Conservation (phyloP, 1,140 invertebrate species). For the Heliconius eleuchia region DNA sequence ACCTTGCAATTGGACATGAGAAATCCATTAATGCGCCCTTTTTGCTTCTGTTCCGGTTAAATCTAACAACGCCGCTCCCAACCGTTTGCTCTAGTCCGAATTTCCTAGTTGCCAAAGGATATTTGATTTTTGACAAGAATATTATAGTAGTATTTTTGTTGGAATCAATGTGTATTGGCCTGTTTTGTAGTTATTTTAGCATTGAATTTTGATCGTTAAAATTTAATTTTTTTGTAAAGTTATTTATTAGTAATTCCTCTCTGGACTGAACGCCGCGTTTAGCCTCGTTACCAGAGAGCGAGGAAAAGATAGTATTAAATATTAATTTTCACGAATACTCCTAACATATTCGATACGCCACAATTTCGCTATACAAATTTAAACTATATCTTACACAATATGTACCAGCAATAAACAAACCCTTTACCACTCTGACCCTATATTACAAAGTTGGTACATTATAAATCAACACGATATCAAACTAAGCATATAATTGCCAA, state of each 20-base stretch:
- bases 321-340: too few species aligned
- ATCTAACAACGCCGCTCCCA: background rate
- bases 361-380: background rate
- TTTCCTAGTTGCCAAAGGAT: background rate
- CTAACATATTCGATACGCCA: too few species aligned
- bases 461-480: slow-evolving; percentile 38
- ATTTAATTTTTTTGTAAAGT: too few species aligned
- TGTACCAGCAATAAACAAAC: background rate
- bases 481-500: slow-evolving; percentile 36
- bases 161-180: background rate
- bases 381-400: background rate
- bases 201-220: background rate
- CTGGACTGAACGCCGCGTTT: too few species aligned
- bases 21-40: slow-evolving; percentile 31
- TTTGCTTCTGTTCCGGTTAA: slow-evolving; percentile 17
- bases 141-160: background rate
- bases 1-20: slow-evolving; percentile 25
- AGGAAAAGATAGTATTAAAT: too few species aligned
- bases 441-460: slow-evolving; percentile 15
- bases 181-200: background rate
- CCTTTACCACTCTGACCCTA: slow-evolving; percentile 3
- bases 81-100: background rate
- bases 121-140: slow-evolving; percentile 8
- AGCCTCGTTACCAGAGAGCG: too few species aligned
- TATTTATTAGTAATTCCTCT: too few species aligned